These are phyloP conservation scores for Bryconaethiops microstoma DNA, from an alignment of 2,797 vertebrate species.

Conservation along the genomic window DNA sequence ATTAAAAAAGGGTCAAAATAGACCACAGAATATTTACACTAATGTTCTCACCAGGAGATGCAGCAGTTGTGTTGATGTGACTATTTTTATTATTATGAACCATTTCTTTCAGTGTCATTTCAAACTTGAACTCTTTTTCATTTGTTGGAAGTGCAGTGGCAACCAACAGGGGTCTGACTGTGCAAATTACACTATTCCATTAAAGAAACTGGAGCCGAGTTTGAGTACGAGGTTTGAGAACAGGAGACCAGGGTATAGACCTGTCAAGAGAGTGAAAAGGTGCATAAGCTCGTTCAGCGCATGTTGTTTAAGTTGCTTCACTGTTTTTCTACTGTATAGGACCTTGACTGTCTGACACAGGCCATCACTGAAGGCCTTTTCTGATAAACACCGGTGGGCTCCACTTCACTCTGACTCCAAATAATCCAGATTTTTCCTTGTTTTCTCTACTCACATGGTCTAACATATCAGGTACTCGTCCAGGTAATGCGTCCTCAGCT, in stretches of 20 bases:
- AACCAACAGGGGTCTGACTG: slow-evolving; percentile 62
- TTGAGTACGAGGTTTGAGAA: slow-evolving; percentile 19
- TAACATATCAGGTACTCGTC: background rate
- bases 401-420: background rate
- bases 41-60: too few relatives aligned
- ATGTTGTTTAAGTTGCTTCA: background rate
- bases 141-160: background rate
- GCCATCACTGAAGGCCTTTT: background rate
- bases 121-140: background rate
- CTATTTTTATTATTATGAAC: too few relatives aligned
- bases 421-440: background rate
- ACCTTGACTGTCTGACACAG: background rate
- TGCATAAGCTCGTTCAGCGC: too few relatives aligned
- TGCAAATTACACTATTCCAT: slow-evolving; percentile 72
- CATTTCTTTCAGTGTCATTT: background rate
- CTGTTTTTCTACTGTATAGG: background rate
- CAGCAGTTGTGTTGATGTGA: too few relatives aligned
- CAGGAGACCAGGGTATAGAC: background rate
- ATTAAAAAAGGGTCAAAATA: too few relatives aligned
- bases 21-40: too few relatives aligned
- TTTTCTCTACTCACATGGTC: background rate
- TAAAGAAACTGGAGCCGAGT: slow-evolving; percentile 67
- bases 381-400: background rate
- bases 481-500: background rate
- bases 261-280: background rate